Evolutionary conservation across 2,113 vertebrate species (phyloP).

Genomic region (Suncus etruscus): DNA sequence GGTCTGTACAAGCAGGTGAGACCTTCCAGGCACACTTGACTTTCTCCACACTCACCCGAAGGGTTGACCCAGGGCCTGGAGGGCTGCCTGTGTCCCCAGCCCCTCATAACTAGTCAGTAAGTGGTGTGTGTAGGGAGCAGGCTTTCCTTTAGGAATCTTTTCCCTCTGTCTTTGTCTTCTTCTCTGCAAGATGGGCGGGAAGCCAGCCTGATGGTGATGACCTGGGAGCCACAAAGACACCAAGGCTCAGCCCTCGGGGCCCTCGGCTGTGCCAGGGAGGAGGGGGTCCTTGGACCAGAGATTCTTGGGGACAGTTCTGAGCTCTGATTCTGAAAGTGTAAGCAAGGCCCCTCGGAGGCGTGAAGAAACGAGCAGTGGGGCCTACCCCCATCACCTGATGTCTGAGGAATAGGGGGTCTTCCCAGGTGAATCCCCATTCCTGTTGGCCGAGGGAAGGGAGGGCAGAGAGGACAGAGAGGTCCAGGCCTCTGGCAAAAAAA

Average conservation of each 20-base stretch:
- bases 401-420: fast-evolving
- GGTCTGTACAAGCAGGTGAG: not conserved
- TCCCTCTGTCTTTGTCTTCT: too few relatives aligned
- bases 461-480: not conserved
- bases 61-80: too few relatives aligned
- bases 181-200: not conserved
- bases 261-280: too few relatives aligned
- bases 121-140: too few relatives aligned
- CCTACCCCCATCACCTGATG: not conserved
- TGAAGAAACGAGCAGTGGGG: fast-evolving
- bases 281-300: too few relatives aligned
- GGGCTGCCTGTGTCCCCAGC: too few relatives aligned
- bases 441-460: not conserved
- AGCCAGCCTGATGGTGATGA: too few relatives aligned
- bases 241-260: not conserved
- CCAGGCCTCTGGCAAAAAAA: not conserved
- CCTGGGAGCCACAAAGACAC: too few relatives aligned
- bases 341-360: fast-evolving
- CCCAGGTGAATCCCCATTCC: fast-evolving
- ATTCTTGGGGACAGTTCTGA: too few relatives aligned
- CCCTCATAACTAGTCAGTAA: too few relatives aligned
- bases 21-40: not conserved
- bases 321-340: not conserved
- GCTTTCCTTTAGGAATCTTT: too few relatives aligned
- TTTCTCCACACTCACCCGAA: too few relatives aligned